These are phyloP conservation scores for Escarpia spicata DNA, from an alignment of 2,888 invertebrate species.

Conservation along the genomic window DNA sequence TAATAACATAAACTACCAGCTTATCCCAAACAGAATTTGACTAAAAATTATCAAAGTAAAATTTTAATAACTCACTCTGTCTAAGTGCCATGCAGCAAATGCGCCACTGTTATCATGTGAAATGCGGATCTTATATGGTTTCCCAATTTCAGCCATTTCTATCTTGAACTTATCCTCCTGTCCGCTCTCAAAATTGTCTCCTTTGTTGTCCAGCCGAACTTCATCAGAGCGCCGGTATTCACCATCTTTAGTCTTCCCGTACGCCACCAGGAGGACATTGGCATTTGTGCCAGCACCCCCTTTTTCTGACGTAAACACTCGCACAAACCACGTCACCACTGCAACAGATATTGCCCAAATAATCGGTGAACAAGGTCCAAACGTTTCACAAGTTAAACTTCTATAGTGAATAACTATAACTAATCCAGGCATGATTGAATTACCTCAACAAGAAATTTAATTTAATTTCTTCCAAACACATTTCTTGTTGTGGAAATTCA, in stretches of 20 bases:
- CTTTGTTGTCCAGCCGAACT: conserved; percentile 57
- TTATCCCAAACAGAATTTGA: not conserved
- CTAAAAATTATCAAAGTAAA: not conserved
- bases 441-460: too few relatives aligned
- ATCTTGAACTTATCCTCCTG: conserved; percentile 61
- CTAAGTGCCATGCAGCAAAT: conserved; percentile 64
- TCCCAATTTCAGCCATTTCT: conserved; percentile 58
- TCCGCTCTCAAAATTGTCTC: conserved; percentile 63
- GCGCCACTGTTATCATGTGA: conserved; percentile 62
- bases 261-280: conserved; percentile 60
- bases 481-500: too few relatives aligned
- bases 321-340: conserved; percentile 62
- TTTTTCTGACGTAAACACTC: conserved; percentile 60
- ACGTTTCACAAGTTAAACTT: not conserved
- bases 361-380: not conserved
- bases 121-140: conserved; percentile 63
- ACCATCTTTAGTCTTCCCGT: conserved; percentile 52
- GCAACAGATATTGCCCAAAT: conserved; percentile 28
- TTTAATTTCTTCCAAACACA: too few relatives aligned
- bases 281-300: conserved; percentile 64
- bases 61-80: conserved; percentile 50
- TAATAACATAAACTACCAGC: not conserved
- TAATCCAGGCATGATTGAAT: not conserved
- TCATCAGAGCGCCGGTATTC: conserved; percentile 63
- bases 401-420: not conserved